Percentiles rank a stretch among this genome's conserved stretches.
These are phyloP conservation scores for Lethrus apterus DNA, from an alignment of 1,140 invertebrate genomes.

Conservation along the genomic window DNA sequence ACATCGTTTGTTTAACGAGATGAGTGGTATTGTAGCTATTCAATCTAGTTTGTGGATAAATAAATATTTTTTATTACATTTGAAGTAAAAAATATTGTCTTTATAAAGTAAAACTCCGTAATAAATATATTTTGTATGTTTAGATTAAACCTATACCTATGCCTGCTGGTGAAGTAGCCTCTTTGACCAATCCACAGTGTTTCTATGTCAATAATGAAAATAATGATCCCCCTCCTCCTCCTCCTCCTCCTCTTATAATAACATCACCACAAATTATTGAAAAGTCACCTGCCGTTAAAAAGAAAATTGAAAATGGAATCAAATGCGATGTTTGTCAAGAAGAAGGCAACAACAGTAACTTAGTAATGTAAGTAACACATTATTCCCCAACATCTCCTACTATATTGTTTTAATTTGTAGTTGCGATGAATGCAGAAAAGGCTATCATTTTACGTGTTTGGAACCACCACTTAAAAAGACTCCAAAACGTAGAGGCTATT, in stretches of 20 bases:
- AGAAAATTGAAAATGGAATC: slow-evolving; percentile 8
- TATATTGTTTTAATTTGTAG: slow-evolving; percentile 44
- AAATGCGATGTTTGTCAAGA: slow-evolving; percentile 56
- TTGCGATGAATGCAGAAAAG: slow-evolving; percentile 86
- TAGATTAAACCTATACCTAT: slow-evolving; percentile 76
- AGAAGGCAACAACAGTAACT: slow-evolving; percentile 53
- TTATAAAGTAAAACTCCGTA: too few species aligned
- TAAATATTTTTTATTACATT: too few species aligned
- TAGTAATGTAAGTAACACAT: slow-evolving; percentile 54
- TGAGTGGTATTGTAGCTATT: too few species aligned
- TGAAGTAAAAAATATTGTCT: too few species aligned
- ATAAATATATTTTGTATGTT: too few species aligned
- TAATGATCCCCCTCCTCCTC: slow-evolving; percentile 52
- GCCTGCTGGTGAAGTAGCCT: slow-evolving; percentile 58
- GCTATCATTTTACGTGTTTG: slow-evolving; percentile 86
- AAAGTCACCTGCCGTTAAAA: background rate
- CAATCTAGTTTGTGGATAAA: too few species aligned
- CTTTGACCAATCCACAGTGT: slow-evolving; percentile 55
- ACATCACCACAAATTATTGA: background rate
- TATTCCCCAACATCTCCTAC: background rate
- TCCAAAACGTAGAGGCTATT: slow-evolving; percentile 86
- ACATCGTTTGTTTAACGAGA: too few species aligned
- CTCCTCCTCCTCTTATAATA: slow-evolving; percentile 19
- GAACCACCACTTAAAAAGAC: slow-evolving; percentile 90
- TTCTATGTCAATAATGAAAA: slow-evolving; percentile 64